Evolutionary conservation across 2,888 invertebrate genomes (phyloP).

Genomic region (Mythimna ferrago): DNA sequence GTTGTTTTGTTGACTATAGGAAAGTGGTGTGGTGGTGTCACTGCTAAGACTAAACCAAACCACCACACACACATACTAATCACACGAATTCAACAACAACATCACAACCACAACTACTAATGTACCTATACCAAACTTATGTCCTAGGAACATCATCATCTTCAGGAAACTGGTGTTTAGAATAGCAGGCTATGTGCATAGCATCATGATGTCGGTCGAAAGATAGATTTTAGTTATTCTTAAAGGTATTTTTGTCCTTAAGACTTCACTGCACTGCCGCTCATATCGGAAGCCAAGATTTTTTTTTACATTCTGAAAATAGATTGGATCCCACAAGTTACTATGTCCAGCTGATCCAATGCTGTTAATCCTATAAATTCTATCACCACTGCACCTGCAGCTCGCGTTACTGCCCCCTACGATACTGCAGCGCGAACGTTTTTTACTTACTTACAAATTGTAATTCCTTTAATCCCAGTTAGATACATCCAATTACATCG

Average conservation of each 20-base stretch:
- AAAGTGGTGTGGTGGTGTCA: too few relatives aligned
- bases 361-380: constrained; percentile 77
- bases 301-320: neutral
- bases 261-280: neutral
- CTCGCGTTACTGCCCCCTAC: constrained; percentile 75
- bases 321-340: constrained; percentile 33
- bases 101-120: too few relatives aligned
- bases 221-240: neutral
- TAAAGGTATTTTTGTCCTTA: neutral
- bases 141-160: neutral
- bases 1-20: neutral
- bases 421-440: constrained; percentile 74
- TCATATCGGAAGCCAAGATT: neutral
- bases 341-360: constrained; percentile 64
- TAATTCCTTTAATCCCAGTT: constrained; percentile 89
- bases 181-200: neutral
- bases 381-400: constrained; percentile 84
- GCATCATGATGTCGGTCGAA: neutral
- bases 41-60: too few relatives aligned
- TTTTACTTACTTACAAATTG: constrained; percentile 88
- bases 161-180: neutral
- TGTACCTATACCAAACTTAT: neutral
- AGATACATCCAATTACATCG: constrained; percentile 89
- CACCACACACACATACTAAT: too few relatives aligned
- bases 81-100: too few relatives aligned